Conservation (phyloP, 1,140 invertebrate genomes). For the Procambarus clarkii region DNA sequence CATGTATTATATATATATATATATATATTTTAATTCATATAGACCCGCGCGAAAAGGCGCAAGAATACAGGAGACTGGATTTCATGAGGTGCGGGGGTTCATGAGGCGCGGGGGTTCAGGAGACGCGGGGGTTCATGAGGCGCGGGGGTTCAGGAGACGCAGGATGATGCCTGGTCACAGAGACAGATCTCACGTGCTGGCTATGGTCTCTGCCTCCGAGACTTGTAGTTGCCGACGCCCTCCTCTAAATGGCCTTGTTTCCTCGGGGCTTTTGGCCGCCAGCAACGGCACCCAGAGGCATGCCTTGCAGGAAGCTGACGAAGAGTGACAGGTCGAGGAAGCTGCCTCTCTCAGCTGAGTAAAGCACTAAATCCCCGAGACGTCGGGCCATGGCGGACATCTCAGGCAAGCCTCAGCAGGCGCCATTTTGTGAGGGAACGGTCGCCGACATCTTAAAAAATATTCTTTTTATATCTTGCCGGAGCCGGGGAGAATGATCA, state of each 20-base stretch:
- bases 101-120: no score
- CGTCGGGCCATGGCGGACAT: background rate
- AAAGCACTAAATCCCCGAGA: background rate
- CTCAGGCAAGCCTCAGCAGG: background rate
- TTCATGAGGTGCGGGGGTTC: no score
- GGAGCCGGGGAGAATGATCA: constrained; percentile 1
- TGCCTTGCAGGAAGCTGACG: no score
- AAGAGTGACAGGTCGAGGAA: no score
- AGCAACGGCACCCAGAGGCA: background rate
- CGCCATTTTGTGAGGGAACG: constrained; percentile 25
- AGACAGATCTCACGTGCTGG: background rate
- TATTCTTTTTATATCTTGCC: no score
- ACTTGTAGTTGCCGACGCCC: background rate
- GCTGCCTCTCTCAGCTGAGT: no score
- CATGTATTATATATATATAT: no score
- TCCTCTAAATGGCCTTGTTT: background rate
- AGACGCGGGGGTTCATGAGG: no score
- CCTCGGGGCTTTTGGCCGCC: no score
- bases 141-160: no score
- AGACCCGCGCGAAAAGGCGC: no score
- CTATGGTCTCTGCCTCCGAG: constrained; percentile 19
- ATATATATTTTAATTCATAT: no score
- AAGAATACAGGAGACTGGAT: background rate
- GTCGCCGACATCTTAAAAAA: background rate
- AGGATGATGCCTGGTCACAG: background rate